Evolutionary conservation across 2,888 invertebrate species (phyloP).

Genomic region (Serripes groenlandicus): DNA sequence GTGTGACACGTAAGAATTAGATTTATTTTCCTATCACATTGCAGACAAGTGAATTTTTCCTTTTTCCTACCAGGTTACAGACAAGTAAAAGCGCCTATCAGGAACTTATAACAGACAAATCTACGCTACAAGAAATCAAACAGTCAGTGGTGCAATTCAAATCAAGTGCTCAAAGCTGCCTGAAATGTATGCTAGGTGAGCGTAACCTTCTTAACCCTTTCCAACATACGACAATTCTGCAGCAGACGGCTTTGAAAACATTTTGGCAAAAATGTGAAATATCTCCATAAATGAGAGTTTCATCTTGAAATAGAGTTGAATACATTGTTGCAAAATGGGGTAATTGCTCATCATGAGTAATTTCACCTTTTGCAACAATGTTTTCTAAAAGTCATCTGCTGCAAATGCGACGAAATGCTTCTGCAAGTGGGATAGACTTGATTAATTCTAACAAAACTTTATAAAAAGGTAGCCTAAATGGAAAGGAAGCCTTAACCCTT

Average conservation of each 20-base stretch:
- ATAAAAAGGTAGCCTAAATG: no score
- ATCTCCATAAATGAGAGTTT: no score
- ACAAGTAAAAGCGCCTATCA: conserved; percentile 63
- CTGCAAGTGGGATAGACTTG: neutral
- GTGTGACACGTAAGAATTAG: no score
- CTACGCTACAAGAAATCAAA: conserved; percentile 71
- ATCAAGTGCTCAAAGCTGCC: conserved; percentile 65
- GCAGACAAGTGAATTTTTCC: no score
- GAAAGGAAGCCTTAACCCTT: no score
- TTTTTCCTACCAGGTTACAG: conserved; percentile 34
- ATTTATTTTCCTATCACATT: no score
- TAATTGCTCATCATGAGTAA: neutral
- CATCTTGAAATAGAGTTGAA: no score
- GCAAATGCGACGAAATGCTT: neutral
- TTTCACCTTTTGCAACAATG: neutral
- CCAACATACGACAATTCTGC: neutral
- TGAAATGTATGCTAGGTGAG: conserved; percentile 76
- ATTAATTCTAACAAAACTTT: no score
- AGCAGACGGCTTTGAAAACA: neutral
- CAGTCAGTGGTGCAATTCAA: conserved; percentile 74
- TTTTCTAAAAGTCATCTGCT: neutral
- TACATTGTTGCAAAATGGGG: no score
- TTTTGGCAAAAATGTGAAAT: neutral
- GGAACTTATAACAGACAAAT: conserved; percentile 71
- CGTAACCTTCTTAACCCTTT: neutral